Conservation (phyloP, 2,888 invertebrate species). For the Chaitophorus viminalis region DNA sequence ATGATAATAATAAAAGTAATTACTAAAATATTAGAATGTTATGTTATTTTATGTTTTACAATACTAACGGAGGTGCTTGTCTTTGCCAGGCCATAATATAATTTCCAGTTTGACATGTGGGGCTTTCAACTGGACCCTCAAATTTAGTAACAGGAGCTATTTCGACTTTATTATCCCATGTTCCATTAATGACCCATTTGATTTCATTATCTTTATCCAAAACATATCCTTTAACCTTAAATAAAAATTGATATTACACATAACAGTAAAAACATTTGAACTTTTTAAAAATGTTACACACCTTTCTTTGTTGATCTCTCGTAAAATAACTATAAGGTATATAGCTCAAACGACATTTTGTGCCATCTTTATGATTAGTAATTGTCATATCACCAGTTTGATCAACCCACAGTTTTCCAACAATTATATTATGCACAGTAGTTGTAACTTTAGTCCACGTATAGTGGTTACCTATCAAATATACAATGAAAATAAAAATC, state of each 20-base stretch:
- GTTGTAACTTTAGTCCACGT: slow-evolving; percentile 99
- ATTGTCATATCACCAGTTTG: slow-evolving; percentile 99
- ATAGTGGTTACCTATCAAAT: slow-evolving; percentile 81
- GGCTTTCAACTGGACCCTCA: slow-evolving; percentile 77
- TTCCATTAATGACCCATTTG: slow-evolving; percentile 80
- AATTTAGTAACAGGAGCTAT: slow-evolving; percentile 86
- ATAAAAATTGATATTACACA: slow-evolving; percentile 26
- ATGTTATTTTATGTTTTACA: not conserved
- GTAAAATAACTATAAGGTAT: slow-evolving; percentile 99
- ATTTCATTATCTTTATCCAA: slow-evolving; percentile 71
- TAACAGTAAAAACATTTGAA: not conserved
- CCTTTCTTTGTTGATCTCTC: slow-evolving; percentile 89
- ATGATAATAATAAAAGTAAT: not conserved
- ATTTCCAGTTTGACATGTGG: slow-evolving; percentile 92
- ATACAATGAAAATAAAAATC: not conserved
- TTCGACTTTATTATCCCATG: slow-evolving; percentile 97
- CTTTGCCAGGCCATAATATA: slow-evolving; percentile 89
- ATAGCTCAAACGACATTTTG: slow-evolving; percentile 96
- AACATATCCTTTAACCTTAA: slow-evolving; percentile 77
- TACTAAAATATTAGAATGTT: not conserved
- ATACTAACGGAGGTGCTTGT: slow-evolving; percentile 76
- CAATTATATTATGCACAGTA: slow-evolving; percentile 99
- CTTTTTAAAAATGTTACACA: slow-evolving; percentile 66
- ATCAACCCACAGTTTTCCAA: slow-evolving; percentile 99
- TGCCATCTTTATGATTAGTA: slow-evolving; percentile 85